Base-by-base conservation (phyloP, 1,140 invertebrate species). In the Eufriesea mexicana region DNA sequence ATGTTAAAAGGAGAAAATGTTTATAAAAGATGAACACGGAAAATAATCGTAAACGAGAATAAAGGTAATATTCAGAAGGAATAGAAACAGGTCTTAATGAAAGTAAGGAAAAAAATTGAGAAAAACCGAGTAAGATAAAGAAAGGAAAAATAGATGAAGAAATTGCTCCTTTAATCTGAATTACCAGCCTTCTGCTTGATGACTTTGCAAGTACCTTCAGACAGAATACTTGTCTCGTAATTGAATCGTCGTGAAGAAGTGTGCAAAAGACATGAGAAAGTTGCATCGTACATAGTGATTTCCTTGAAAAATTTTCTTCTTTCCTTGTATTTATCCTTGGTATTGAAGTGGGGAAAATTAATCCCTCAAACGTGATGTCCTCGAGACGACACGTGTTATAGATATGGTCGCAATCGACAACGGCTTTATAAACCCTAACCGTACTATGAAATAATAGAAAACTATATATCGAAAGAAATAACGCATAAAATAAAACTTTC, bases 181-280 rank as follows among this genome's bases (percentile, higher is more conserved):
- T 35, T 71, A 28, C 14, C 45, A 57, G 47, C 59, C 51, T 72
- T 80, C 51, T 61, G 55, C 57, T 54, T 28, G 16, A 42, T 67
- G 55, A 70, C 42, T 62, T 35, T 54, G 25, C 68, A 59, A 67
- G 66, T 78, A 55, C 8, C 57, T 62, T 54, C 18, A 9, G 42
- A 76, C 55, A 20, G 25, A 74, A 84, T 71, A 12, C 73, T 73
- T 28, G 49, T 57, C 23, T 49, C 68, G n/a, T 80, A 80, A 86
- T 87, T 86, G 72, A 84, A 84, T 87, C 49, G 62, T 80, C 68
- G 35, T 25, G 49, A 70, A 20, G 35, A 66, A 49, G 23, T 18
- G 25, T 25, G 14, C 20, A 18, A 49, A 9, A 62, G 42, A 7
- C 14, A 16, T 20, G 25, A 79, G 8, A 14, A 49, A 20, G 20